Base-by-base conservation (phyloP, 2,113 vertebrate species). In the Choloepus hoffmanni region DNA sequence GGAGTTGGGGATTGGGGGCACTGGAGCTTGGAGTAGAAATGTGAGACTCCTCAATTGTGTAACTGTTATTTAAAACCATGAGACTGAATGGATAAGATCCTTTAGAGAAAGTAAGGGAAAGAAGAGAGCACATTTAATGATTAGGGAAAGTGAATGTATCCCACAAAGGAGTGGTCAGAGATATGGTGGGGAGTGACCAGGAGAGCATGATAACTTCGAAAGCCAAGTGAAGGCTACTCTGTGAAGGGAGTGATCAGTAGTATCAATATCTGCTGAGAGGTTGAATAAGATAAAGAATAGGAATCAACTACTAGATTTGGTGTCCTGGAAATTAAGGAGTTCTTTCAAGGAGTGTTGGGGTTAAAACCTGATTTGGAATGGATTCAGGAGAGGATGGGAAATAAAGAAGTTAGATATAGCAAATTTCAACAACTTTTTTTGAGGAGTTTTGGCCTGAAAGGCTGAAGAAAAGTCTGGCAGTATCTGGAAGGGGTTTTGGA, bases 381-480 rank as follows among this genome's bases (percentile, higher is more conserved):
- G 30, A 90, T 90, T 94, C 55, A 65, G 40, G 45, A 92, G 55
- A 92, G 18, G 62, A 50, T 85, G 33, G 15, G 48, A 85, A 72
- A 40, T 82, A 74, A 74, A 70, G 60, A 76, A 95, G 65, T 87
- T 13, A 36, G 4, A n/a, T 85, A 65, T 45, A 65, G n/a, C 40
- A 79, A 70, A 87, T 90, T 81, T 68, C 30, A 50, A 81, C 1
- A 95, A 28, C 36, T 79, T 62, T 50, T 85, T 85, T 86, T 70
- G 13, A 92, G 48, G 77, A 73, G 16, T 95, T 92, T 92, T 67
- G 18, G 1, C 53, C 65, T 85, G 72, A 91, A 91, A 53, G 62
- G 40, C n/a, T 89, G 9, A 63, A 65, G 82, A 91, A 90, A 95
- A 92, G 86, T 50, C 43, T 92, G 68, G 26, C 68, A 86, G 10